Evolutionary conservation across 2,797 vertebrate genomes (phyloP).

Genomic region (Macropus fuliginosus): DNA sequence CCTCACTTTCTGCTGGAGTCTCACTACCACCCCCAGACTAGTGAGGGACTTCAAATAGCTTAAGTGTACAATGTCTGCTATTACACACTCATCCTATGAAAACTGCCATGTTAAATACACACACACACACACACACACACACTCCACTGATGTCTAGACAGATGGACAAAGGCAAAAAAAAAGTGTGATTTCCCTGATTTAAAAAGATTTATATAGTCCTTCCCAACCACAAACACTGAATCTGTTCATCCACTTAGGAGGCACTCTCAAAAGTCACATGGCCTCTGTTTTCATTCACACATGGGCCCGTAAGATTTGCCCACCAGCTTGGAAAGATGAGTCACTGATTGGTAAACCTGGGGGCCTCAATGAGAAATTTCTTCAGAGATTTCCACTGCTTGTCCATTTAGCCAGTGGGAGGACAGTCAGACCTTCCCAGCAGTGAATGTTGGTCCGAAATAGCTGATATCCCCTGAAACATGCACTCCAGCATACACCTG

Average conservation of each 20-base stretch:
- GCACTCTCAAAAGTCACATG: neutral
- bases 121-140: fast-evolving
- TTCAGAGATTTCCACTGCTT: neutral
- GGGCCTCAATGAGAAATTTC: conserved; percentile 3
- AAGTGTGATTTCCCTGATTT: conserved; percentile 36
- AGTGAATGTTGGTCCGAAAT: fast-evolving
- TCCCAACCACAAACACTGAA: neutral
- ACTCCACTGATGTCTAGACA: neutral
- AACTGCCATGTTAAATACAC: neutral
- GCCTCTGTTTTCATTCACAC: conserved; percentile 62
- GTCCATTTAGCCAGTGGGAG: fast-evolving
- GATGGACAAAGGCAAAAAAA: neutral
- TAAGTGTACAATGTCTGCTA: neutral
- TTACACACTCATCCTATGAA: neutral
- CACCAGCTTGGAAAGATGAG: conserved; percentile 64
- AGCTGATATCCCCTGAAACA: fast-evolving
- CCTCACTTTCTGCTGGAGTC: neutral
- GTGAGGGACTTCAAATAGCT: fast-evolving
- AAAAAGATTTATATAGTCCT: conserved; percentile 16
- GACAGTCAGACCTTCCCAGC: fast-evolving
- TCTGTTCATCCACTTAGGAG: neutral
- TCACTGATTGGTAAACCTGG: conserved; percentile 42
- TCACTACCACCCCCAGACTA: fast-evolving
- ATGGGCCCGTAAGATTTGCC: conserved; percentile 49
- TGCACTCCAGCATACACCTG: neutral